phyloP scores from a whole-genome alignment of 2,797 vertebrate genomes.

The Knipowitschia caucasica region DNA sequence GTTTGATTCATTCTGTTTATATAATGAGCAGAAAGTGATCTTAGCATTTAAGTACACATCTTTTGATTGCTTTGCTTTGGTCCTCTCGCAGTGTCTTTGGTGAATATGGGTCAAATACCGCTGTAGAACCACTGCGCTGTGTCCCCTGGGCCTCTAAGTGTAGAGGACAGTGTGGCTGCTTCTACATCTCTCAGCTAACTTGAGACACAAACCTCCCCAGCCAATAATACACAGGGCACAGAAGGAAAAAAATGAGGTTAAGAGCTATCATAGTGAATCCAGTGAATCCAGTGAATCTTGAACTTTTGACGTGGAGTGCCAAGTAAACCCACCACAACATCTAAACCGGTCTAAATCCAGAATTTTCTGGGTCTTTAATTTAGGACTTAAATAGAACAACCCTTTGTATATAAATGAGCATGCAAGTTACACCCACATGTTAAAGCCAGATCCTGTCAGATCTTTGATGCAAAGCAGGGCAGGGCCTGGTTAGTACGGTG shows the following conservation, averaged over 20 bases:
- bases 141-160: slow-evolving; percentile 40
- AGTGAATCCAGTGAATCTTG: too few species aligned
- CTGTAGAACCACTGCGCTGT: slow-evolving; percentile 24
- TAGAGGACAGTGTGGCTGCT: slow-evolving; percentile 39
- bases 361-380: too few species aligned
- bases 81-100: slow-evolving; percentile 37
- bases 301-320: too few species aligned
- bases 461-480: too few species aligned
- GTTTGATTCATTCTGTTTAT: too few species aligned
- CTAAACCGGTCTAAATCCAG: too few species aligned
- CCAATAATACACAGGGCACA: slow-evolving; percentile 11
- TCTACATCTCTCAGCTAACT: slow-evolving; percentile 20
- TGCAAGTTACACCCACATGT: too few species aligned
- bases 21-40: background rate
- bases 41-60: background rate
- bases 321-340: too few species aligned
- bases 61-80: slow-evolving; percentile 17
- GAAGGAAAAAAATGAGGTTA: background rate
- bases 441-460: too few species aligned
- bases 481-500: too few species aligned
- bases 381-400: too few species aligned
- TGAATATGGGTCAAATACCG: slow-evolving; percentile 52
- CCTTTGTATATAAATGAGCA: too few species aligned
- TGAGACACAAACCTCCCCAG: slow-evolving; percentile 18
- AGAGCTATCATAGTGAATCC: background rate